phyloP scores from a whole-genome alignment of 2,888 invertebrate species.

The Keiferia lycopersicella region DNA sequence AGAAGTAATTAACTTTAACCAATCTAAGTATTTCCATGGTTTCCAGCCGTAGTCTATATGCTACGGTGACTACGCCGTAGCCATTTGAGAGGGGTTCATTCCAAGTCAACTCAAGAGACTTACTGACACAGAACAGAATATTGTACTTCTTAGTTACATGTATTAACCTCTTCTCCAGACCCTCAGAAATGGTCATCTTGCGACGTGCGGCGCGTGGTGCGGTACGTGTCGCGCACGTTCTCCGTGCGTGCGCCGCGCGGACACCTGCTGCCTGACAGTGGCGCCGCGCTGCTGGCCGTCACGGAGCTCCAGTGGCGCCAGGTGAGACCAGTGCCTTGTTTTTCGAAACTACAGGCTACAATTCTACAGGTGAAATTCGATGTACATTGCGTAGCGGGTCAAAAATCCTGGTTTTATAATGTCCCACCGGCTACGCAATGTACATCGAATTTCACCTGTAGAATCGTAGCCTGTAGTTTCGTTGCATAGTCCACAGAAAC shows the following conservation, averaged over 20 bases:
- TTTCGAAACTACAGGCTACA: background rate
- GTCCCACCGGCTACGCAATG: too few species aligned
- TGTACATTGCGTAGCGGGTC: background rate
- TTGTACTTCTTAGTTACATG: too few species aligned
- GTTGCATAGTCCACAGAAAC: too few species aligned
- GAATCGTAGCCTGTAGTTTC: too few species aligned
- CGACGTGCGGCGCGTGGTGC: slow-evolving; percentile 79
- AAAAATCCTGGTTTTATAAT: too few species aligned
- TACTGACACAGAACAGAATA: too few species aligned
- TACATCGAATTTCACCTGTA: too few species aligned
- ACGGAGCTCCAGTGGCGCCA: slow-evolving; percentile 78
- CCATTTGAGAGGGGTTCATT: background rate
- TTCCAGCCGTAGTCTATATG: background rate
- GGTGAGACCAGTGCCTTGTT: slow-evolving; percentile 40
- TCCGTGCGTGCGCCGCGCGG: slow-evolving; percentile 67
- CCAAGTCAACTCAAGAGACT: background rate
- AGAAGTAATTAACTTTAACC: too few species aligned
- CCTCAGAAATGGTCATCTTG: slow-evolving; percentile 73
- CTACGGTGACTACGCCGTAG: background rate
- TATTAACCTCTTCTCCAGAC: slow-evolving; percentile 51
- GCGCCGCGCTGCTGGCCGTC: slow-evolving; percentile 73
- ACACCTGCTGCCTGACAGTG: slow-evolving; percentile 71
- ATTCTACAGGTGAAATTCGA: too few species aligned
- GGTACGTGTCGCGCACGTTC: slow-evolving; percentile 77
- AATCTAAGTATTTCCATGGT: too few species aligned